Evolutionary conservation across 2,113 vertebrate species (phyloP).

Genomic region (human): GRCh38 chr3:72298001-72298500

Average conservation of each 20-base stretch:
- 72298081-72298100: neutral
- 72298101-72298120: neutral
- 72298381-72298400: neutral
- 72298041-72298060: neutral
- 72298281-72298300: rapidly evolving
- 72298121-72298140: neutral
- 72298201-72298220: neutral
- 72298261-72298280: too few species aligned
- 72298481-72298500: neutral
- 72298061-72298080: neutral
- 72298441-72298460: neutral
- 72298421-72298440: neutral
- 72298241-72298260: rapidly evolving
- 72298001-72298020: neutral
- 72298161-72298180: neutral
- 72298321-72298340: neutral
- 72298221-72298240: neutral
- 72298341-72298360: neutral
- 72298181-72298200: neutral
- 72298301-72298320: neutral
- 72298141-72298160: neutral
- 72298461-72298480: neutral
- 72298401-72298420: neutral
- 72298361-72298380: neutral
- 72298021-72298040: neutral